Conservation (phyloP, 2,888 invertebrate species). For the Andrena minutula region DNA sequence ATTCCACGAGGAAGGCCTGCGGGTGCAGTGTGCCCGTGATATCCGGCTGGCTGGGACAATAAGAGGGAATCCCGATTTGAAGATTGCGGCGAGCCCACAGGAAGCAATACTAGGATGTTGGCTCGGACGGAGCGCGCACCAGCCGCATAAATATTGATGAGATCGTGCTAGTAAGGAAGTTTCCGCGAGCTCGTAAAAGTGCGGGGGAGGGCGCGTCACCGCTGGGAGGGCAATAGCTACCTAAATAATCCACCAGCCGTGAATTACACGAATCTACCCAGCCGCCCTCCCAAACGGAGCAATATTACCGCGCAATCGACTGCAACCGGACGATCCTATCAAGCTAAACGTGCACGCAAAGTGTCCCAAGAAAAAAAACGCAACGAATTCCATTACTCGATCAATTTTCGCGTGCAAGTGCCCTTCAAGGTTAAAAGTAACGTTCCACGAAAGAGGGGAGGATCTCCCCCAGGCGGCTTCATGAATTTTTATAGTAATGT, state of each 20-base stretch:
- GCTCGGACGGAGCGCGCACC: conserved; percentile 9
- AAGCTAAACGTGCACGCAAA: too few species aligned
- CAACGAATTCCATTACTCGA: not conserved
- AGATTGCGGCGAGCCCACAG: conserved; percentile 18
- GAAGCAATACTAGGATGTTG: conserved; percentile 16
- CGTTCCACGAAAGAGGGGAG: not conserved
- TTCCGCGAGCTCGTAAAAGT: conserved; percentile 47
- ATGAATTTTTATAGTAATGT: conserved; percentile 26
- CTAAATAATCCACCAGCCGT: conserved; percentile 36
- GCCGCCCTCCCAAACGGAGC: not conserved
- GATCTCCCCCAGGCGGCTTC: not conserved
- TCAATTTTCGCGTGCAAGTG: not conserved
- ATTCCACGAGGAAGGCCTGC: not conserved
- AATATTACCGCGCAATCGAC: conserved; percentile 22
- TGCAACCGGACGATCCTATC: not conserved
- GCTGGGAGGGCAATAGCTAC: conserved; percentile 6
- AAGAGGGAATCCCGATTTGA: conserved; percentile 28
- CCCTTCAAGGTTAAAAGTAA: not conserved
- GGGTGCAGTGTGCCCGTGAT: not conserved
- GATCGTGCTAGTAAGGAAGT: conserved; percentile 36
- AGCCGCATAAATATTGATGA: conserved; percentile 60
- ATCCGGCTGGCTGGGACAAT: conserved; percentile 20
- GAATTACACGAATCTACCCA: conserved; percentile 42
- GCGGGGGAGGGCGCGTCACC: conserved; percentile 5
- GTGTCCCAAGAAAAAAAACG: too few species aligned